Percentiles rank a stretch among this genome's conserved stretches.
Evolutionary conservation across 2,797 vertebrate genomes (phyloP).

Genomic region (Pygocentrus nattereri): DNA sequence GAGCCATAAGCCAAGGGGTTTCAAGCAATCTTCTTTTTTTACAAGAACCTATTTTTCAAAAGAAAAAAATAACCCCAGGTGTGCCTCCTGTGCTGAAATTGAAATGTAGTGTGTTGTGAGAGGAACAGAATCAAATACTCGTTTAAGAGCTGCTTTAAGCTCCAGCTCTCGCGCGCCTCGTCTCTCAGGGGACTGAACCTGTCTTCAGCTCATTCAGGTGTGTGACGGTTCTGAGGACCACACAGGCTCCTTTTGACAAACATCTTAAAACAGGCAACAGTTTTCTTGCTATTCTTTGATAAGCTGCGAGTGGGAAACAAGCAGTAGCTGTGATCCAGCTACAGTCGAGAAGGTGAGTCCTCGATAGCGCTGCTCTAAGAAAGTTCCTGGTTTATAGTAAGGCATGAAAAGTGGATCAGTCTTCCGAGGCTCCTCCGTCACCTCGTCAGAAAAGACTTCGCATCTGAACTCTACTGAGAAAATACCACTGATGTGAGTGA

Average conservation of each 20-base stretch:
- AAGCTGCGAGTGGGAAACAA: neutral
- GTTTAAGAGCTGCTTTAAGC: neutral
- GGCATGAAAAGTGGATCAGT: too few relatives aligned
- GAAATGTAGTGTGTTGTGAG: conserved; percentile 1
- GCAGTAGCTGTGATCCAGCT: neutral
- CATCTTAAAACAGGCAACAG: neutral
- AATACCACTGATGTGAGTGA: too few relatives aligned
- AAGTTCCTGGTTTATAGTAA: too few relatives aligned
- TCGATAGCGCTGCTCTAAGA: too few relatives aligned
- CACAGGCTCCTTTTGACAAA: neutral
- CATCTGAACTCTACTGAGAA: too few relatives aligned
- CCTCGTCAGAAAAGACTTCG: too few relatives aligned
- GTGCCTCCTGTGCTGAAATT: neutral
- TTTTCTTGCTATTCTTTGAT: neutral
- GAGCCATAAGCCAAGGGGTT: neutral
- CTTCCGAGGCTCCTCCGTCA: too few relatives aligned
- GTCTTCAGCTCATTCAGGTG: neutral
- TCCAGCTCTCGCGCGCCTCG: neutral
- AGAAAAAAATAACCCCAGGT: neutral
- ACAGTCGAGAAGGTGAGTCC: too few relatives aligned
- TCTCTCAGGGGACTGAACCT: neutral
- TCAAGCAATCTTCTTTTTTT: too few relatives aligned
- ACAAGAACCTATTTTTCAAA: neutral
- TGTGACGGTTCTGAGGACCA: neutral
- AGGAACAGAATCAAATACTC: neutral